Conservation (phyloP, 2,797 vertebrate genomes). For the Neosalanx taihuensis region DNA sequence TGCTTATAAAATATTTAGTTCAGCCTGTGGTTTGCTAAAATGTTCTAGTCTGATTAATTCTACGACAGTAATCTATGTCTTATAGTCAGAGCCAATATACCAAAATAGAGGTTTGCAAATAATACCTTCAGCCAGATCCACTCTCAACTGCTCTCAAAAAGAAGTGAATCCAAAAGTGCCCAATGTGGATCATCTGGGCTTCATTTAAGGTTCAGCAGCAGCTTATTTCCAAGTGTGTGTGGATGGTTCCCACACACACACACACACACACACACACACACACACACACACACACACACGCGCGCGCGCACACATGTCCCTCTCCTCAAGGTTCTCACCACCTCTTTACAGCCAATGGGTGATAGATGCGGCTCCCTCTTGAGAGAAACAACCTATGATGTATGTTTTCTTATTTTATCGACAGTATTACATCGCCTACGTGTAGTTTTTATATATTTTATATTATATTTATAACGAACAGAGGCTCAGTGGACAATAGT, state of each 20-base stretch:
- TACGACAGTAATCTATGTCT: background rate
- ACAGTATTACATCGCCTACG: no score
- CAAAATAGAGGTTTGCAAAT: background rate
- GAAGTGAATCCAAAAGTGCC: background rate
- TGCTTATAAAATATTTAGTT: background rate
- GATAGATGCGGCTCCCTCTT: constrained; percentile 21
- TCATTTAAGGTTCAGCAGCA: background rate
- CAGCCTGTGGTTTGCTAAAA: background rate
- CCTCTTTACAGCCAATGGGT: constrained; percentile 26
- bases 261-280: no score
- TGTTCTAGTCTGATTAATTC: background rate
- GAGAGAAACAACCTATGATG: constrained; percentile 15
- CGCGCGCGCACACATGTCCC: background rate
- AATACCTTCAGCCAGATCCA: constrained; percentile 2
- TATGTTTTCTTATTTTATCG: background rate
- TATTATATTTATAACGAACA: no score
- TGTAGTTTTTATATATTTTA: background rate
- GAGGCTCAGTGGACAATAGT: no score
- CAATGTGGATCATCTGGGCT: background rate
- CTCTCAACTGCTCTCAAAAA: background rate
- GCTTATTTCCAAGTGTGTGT: background rate
- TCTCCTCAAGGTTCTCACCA: constrained; percentile 5
- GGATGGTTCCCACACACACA: background rate
- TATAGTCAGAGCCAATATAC: background rate
- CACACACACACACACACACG: no score